A percentile compares a stretch with the other conserved stretches of the same genome.
These are phyloP conservation scores for Zeus faber DNA, from an alignment of 2,113 vertebrate genomes.

Conservation along the genomic window DNA sequence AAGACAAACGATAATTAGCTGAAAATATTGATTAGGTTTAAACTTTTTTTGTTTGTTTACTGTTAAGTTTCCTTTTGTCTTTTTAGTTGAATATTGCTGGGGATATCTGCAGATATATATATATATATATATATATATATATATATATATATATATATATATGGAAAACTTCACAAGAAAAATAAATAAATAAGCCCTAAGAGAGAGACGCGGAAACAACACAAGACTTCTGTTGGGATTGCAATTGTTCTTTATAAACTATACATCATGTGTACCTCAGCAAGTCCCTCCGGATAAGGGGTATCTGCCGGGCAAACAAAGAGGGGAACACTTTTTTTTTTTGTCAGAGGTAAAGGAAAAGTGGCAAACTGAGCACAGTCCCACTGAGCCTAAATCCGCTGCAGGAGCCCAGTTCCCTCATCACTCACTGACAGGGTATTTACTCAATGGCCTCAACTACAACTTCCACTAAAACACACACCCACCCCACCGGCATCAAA, in stretches of 20 bases:
- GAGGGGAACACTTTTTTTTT: slow-evolving; percentile 22
- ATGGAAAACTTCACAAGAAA: background rate
- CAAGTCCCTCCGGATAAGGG: slow-evolving; percentile 27
- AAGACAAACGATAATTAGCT: too few relatives aligned
- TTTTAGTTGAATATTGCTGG: too few relatives aligned
- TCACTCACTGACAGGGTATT: slow-evolving; percentile 20
- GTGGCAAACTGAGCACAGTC: slow-evolving; percentile 24
- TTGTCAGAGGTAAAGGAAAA: slow-evolving; percentile 25
- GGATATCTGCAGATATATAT: too few relatives aligned
- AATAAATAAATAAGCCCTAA: background rate
- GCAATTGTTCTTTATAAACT: slow-evolving; percentile 44
- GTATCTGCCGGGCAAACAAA: slow-evolving; percentile 39
- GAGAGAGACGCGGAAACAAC: slow-evolving; percentile 4
- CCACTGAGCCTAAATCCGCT: slow-evolving; percentile 40
- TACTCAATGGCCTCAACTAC: slow-evolving; percentile 15
- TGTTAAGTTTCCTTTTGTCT: too few relatives aligned
- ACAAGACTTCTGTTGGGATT: slow-evolving; percentile 18
- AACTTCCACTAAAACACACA: slow-evolving; percentile 1
- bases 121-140: too few relatives aligned
- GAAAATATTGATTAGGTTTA: too few relatives aligned
- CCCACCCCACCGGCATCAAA: background rate
- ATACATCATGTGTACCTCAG: slow-evolving; percentile 37
- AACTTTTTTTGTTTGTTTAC: too few relatives aligned
- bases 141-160: too few relatives aligned
- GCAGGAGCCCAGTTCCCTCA: slow-evolving; percentile 18